Percentiles rank a stretch among this genome's conserved stretches.
phyloP scores from a whole-genome alignment of 2,888 invertebrate species.

The Perizoma affinitatum region DNA sequence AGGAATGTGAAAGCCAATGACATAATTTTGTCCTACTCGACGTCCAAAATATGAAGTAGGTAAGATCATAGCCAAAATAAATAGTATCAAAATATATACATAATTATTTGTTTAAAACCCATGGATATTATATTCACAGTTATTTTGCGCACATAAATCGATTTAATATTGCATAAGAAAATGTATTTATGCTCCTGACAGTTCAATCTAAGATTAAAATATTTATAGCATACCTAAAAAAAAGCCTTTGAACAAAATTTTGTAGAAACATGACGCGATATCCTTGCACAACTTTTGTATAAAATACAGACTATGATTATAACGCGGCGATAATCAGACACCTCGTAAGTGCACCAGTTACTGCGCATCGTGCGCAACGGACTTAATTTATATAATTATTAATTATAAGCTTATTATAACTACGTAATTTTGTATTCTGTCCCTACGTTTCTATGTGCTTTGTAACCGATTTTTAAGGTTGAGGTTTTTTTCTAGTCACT shows the following conservation, averaged over 20 bases:
- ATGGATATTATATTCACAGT: conserved; percentile 30
- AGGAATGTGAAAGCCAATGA: no score
- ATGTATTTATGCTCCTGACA: conserved; percentile 8
- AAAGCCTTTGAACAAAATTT: no score
- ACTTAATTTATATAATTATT: not conserved
- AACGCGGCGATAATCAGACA: not conserved
- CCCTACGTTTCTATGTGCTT: no score
- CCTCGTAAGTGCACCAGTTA: not conserved
- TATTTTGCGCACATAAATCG: conserved; percentile 40
- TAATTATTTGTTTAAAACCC: no score
- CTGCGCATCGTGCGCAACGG: not conserved
- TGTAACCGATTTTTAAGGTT: no score
- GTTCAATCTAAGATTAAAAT: not conserved
- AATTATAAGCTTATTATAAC: no score
- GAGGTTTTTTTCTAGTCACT: no score
- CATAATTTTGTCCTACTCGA: no score
- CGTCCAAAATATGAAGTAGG: no score
- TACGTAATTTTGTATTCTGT: no score
- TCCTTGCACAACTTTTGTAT: not conserved
- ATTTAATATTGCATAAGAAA: conserved; percentile 35
- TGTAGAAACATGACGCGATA: not conserved
- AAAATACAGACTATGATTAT: not conserved
- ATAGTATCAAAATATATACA: no score
- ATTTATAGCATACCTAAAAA: not conserved
- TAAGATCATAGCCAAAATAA: no score